phyloP scores from a whole-genome alignment of 1,140 invertebrate genomes.

The Lysiphlebus fabarum region DNA sequence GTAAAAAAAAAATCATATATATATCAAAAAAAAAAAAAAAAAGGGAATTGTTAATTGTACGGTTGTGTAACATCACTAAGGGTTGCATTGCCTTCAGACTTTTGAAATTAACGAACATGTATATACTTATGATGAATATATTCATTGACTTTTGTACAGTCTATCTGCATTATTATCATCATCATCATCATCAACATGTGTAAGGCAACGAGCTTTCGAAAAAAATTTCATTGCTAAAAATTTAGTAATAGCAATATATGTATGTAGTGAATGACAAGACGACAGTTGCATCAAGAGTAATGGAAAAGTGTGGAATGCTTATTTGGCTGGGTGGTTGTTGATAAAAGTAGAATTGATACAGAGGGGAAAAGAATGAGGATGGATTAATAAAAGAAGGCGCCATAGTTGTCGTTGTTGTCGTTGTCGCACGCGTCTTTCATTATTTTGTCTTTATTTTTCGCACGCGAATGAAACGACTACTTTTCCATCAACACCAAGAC shows the following conservation, averaged over 20 bases:
- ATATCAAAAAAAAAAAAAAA: conserved; percentile 3
- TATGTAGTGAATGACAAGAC: conserved; percentile 11
- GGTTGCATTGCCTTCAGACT: conserved; percentile 11
- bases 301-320: conserved; percentile 23
- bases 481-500: background rate
- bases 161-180: too few species aligned
- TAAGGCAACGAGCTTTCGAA: conserved; percentile 29
- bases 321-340: conserved; percentile 21
- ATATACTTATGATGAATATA: conserved; percentile 13
- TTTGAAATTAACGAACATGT: background rate
- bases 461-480: conserved; percentile 23
- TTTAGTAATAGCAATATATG: conserved; percentile 27
- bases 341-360: conserved; percentile 2
- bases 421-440: conserved; percentile 19
- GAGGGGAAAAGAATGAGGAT: conserved; percentile 1
- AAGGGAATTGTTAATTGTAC: conserved; percentile 53
- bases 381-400: conserved; percentile 28
- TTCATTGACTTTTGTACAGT: conserved; percentile 4
- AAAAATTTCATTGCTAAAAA: conserved; percentile 37
- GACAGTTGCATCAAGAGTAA: conserved; percentile 8
- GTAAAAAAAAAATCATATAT: background rate
- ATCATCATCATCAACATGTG: background rate
- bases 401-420: background rate
- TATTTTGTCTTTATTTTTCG: conserved; percentile 16
- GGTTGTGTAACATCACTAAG: conserved; percentile 36